Conservation (phyloP, 64 coral and sea anemone species). For the Montipora cactus region DNA sequence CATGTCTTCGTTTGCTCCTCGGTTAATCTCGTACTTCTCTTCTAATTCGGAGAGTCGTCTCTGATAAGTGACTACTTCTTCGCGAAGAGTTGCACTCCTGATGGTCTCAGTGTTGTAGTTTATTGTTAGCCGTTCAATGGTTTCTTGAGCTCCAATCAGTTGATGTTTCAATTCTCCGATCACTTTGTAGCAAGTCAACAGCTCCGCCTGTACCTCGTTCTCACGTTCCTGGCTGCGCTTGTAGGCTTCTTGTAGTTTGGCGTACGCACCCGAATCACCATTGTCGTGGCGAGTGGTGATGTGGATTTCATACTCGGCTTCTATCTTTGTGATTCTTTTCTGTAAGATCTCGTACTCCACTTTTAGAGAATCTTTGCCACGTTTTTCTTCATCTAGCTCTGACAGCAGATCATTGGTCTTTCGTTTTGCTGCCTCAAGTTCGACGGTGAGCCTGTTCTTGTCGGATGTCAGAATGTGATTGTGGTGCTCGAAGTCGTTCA, state of each 20-base stretch:
- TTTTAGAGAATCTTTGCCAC: slow-evolving; percentile 80
- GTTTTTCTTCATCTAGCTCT: slow-evolving; percentile 67
- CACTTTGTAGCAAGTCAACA: slow-evolving; percentile 72
- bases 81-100: slow-evolving; percentile 63
- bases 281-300: slow-evolving; percentile 74
- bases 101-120: slow-evolving; percentile 76
- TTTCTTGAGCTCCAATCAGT: slow-evolving; percentile 47
- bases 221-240: slow-evolving; percentile 94
- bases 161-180: slow-evolving; percentile 81
- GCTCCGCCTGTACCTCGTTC: slow-evolving; percentile 87
- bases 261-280: slow-evolving; percentile 85
- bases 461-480: slow-evolving; percentile 79
- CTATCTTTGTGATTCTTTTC: slow-evolving; percentile 82
- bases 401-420: slow-evolving; percentile 81
- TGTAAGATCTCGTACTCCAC: slow-evolving; percentile 78
- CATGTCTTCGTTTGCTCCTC: slow-evolving; percentile 82
- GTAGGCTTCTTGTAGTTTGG: slow-evolving; percentile 82
- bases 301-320: slow-evolving; percentile 91
- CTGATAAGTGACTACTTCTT: slow-evolving; percentile 82
- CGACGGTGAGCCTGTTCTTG: slow-evolving; percentile 81
- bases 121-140: slow-evolving; percentile 56
- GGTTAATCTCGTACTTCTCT: slow-evolving; percentile 84
- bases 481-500: slow-evolving; percentile 72
- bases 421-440: slow-evolving; percentile 88
- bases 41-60: slow-evolving; percentile 89